These are phyloP conservation scores for Hypocryptadius cinnamomeus DNA, from an alignment of 2,113 vertebrate species.

Conservation along the genomic window DNA sequence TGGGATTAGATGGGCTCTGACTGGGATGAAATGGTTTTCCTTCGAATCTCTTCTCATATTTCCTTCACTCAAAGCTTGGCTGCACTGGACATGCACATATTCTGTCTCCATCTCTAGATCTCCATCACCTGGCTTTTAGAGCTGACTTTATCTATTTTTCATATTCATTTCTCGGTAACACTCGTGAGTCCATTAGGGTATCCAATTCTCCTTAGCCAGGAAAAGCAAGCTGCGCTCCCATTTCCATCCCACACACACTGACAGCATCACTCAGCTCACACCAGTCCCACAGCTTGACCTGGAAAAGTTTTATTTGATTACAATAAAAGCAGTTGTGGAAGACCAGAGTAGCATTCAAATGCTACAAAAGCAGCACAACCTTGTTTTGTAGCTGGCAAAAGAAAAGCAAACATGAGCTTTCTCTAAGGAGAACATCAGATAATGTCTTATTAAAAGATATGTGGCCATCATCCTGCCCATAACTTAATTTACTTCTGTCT, in stretches of 20 bases:
- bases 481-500: not conserved
- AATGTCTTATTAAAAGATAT: not conserved
- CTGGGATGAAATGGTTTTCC: not conserved
- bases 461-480: not conserved
- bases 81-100: not conserved
- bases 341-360: not conserved
- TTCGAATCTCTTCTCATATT: not conserved
- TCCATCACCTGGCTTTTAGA: not conserved
- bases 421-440: not conserved
- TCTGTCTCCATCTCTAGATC: not conserved
- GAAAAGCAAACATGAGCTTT: not conserved
- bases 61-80: not conserved
- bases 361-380: not conserved
- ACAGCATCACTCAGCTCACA: not conserved
- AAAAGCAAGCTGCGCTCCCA: not conserved
- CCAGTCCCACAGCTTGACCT: not conserved
- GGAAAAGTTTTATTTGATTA: not conserved
- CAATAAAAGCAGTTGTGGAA: not conserved
- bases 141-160: slow-evolving; percentile 2
- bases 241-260: not conserved
- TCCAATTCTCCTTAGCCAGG: not conserved
- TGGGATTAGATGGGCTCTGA: not conserved
- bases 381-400: not conserved
- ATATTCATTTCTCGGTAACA: not conserved
- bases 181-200: not conserved